phyloP scores from a whole-genome alignment of 2,888 invertebrate genomes.

The Drosophila macrospina region DNA sequence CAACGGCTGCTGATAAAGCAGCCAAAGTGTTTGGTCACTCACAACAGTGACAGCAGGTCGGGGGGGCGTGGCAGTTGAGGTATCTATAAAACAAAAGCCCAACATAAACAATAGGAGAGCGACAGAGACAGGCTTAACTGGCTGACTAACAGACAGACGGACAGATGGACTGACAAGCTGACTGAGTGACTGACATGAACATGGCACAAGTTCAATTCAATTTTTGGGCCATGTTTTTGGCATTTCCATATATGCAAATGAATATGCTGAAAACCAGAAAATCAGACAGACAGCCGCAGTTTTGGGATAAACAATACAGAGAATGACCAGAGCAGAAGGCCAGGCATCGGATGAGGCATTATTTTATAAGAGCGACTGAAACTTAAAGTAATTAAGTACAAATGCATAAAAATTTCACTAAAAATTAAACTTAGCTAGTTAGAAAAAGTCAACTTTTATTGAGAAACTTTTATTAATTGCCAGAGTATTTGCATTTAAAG shows the following conservation, averaged over 20 bases:
- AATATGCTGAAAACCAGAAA: constrained; percentile 65
- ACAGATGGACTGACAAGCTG: constrained; percentile 12
- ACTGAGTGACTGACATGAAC: constrained; percentile 54
- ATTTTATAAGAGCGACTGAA: constrained; percentile 8
- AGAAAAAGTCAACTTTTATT: no score
- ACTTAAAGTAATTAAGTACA: constrained; percentile 20
- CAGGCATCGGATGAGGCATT: background rate
- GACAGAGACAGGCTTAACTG: constrained; percentile 22
- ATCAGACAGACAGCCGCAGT: constrained; percentile 48
- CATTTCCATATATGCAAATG: constrained; percentile 81
- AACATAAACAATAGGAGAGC: constrained; percentile 23
- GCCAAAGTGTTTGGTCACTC: constrained; percentile 74
- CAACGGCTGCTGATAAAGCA: constrained; percentile 49
- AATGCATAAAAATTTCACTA: background rate
- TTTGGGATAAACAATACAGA: constrained; percentile 15
- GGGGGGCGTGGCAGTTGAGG: constrained; percentile 1
- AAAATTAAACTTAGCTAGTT: background rate
- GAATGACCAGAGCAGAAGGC: background rate
- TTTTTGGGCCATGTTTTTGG: constrained; percentile 79
- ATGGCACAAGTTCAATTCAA: constrained; percentile 76
- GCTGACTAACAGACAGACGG: constrained; percentile 5
- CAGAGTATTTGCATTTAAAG: no score
- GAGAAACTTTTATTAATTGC: no score
- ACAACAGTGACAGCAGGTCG: background rate
- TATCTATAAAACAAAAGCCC: constrained; percentile 64